Percentiles rank a stretch among this genome's conserved stretches.
phyloP scores from a whole-genome alignment of 2,888 invertebrate species.

The Ormyrus rosae region DNA sequence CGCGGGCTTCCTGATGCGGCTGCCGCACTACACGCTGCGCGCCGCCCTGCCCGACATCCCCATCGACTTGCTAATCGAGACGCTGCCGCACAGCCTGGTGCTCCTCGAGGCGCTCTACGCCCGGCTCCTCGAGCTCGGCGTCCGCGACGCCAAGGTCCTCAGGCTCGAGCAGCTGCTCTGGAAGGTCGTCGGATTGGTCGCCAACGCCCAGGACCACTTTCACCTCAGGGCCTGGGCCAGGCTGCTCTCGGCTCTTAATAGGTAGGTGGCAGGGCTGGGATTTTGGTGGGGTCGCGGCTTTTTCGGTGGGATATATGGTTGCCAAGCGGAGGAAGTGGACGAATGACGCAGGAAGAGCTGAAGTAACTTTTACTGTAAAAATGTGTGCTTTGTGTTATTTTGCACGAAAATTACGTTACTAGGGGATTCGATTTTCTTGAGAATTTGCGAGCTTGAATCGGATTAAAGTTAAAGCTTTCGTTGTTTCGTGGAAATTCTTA shows the following conservation, averaged over 20 bases:
- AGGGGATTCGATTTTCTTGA: too few relatives aligned
- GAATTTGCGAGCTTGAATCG: too few relatives aligned
- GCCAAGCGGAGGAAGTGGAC: too few relatives aligned
- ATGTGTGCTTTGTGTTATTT: too few relatives aligned
- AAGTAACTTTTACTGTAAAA: too few relatives aligned
- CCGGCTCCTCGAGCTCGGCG: slow-evolving; percentile 66
- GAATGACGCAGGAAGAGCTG: too few relatives aligned
- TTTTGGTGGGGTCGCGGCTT: too few relatives aligned
- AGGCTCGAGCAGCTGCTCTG: slow-evolving; percentile 88
- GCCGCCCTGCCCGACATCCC: slow-evolving; percentile 88
- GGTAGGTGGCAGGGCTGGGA: slow-evolving; percentile 19
- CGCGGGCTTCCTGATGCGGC: slow-evolving; percentile 87
- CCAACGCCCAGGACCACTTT: slow-evolving; percentile 72
- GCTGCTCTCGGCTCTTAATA: slow-evolving; percentile 64
- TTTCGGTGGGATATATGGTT: too few relatives aligned
- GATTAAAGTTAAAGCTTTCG: too few relatives aligned
- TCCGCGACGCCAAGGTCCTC: slow-evolving; percentile 72
- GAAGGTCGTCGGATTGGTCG: slow-evolving; percentile 89
- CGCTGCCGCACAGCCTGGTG: slow-evolving; percentile 91
- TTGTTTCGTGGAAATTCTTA: too few relatives aligned
- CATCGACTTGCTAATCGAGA: slow-evolving; percentile 91
- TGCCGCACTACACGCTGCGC: slow-evolving; percentile 88
- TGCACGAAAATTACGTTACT: too few relatives aligned
- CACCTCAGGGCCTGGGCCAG: slow-evolving; percentile 68
- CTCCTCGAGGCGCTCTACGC: slow-evolving; percentile 88